Percentiles rank a stretch among this genome's conserved stretches.
Evolutionary conservation across 2,888 invertebrate species (phyloP).

Genomic region (Vannuccia rotundouncinata): DNA sequence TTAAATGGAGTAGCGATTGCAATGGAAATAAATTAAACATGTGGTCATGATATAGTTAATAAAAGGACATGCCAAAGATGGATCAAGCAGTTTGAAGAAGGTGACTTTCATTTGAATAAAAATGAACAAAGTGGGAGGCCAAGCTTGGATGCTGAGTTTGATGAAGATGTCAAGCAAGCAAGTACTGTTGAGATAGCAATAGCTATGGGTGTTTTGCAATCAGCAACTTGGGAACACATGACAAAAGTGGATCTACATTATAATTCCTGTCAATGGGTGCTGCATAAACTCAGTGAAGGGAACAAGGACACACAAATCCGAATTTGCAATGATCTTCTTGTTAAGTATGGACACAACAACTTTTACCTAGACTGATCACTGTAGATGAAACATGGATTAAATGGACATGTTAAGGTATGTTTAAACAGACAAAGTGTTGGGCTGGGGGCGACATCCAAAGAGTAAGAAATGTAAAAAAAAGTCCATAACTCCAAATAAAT

Average conservation of each 20-base stretch:
- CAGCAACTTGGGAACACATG: slow-evolving; percentile 22
- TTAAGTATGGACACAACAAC: background rate
- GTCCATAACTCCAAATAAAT: no score
- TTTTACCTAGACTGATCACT: no score
- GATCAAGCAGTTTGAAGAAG: background rate
- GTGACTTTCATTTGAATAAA: background rate
- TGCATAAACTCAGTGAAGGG: slow-evolving; percentile 5
- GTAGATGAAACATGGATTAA: no score
- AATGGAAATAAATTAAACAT: background rate
- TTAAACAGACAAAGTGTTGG: no score
- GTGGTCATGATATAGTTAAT: background rate
- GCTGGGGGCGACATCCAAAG: no score
- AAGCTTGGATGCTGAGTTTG: slow-evolving; percentile 31
- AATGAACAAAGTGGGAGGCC: background rate
- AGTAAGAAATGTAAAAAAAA: no score
- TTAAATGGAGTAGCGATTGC: no score
- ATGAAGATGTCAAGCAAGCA: background rate
- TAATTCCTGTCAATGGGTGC: slow-evolving; percentile 2
- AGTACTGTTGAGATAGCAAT: slow-evolving; percentile 28
- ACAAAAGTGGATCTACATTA: slow-evolving; percentile 15
- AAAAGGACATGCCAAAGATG: background rate
- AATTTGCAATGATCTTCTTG: slow-evolving; percentile 3
- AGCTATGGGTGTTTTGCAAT: background rate
- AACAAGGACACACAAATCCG: background rate
- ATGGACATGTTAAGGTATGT: no score